These are phyloP conservation scores for Cylindroiulus punctatus DNA, from an alignment of 2,888 invertebrate genomes.

Conservation along the genomic window DNA sequence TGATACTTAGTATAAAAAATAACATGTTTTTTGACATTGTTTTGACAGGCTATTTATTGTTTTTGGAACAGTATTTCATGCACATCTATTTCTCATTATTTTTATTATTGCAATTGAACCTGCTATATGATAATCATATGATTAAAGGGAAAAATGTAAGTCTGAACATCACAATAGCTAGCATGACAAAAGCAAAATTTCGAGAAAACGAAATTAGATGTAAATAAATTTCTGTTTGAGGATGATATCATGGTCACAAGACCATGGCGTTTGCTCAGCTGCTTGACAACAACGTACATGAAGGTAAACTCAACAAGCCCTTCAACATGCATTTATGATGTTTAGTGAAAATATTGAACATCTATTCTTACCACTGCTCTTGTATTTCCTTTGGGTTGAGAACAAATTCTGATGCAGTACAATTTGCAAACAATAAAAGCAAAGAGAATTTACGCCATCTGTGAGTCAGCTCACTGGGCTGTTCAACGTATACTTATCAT, in stretches of 20 bases:
- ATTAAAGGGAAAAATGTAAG: background rate
- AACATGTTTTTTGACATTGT: no score
- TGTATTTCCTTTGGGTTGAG: background rate
- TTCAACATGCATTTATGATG: background rate
- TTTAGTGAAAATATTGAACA: background rate
- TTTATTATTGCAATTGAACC: no score
- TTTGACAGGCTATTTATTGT: no score
- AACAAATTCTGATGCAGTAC: background rate
- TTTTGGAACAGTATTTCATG: no score
- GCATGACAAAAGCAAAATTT: background rate
- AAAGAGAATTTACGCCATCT: constrained; percentile 8
- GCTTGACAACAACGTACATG: background rate
- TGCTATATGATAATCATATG: no score
- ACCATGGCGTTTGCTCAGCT: background rate
- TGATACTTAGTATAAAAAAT: no score
- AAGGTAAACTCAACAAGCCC: background rate
- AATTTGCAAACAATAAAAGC: constrained; percentile 27
- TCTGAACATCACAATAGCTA: background rate
- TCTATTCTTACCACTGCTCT: background rate
- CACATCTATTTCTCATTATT: no score
- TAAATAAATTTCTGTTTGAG: background rate
- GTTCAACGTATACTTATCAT: background rate
- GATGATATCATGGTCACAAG: constrained; percentile 30
- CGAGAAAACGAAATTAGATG: background rate
- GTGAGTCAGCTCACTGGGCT: background rate